Base-by-base conservation (phyloP, 23 tunicate species). In the Halocynthia aurantium region DNA sequence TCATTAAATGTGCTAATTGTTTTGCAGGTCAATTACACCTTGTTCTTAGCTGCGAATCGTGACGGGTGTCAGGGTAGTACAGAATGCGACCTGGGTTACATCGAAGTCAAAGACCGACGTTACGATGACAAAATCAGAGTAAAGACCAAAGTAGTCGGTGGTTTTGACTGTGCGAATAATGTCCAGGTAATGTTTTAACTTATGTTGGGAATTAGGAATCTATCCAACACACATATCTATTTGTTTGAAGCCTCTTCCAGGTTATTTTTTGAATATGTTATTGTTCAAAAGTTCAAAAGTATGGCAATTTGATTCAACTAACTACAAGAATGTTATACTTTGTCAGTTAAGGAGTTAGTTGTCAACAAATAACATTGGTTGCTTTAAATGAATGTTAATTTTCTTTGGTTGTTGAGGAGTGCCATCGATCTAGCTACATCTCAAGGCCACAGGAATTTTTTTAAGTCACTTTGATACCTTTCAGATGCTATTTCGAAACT, bases 31-130 rank as follows among this genome's bases (percentile, higher is more conserved):
- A 22, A 64, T 67, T 92, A 92, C 82, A 79, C 82, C 67, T 55
- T 92, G 85, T 72, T 76, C 17, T 52, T 92, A 7, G 55, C 85
- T 21, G 98, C 98, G 10, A 86, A 86, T 70, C 70, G 76, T 21
- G 85, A 63, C 8, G 82, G 87, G 6, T 92, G 98, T 76, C 61
- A 55, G 13, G 76, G 69, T 7, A 15, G 15, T 12, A 52, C 68
- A 50, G 51, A 22, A 8, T 92, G 98, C 70, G 78, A 62, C 52
- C 72, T 77, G 52, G 99, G 96, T 20, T 67, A 84, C 69, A 76
- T 96, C 72, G 81, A 50, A 10, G 83, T 96, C 15, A 91, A 87
- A 71, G 86, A 96, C 7, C 73, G 96, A 68, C 89, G 80, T 12
- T 89, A 85, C 73, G 93, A 89, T 19, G 93, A 96, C 62, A 75